Base-by-base conservation (phyloP, 92 coral and sea anemone species). In the Plumapathes pennacea region DNA sequence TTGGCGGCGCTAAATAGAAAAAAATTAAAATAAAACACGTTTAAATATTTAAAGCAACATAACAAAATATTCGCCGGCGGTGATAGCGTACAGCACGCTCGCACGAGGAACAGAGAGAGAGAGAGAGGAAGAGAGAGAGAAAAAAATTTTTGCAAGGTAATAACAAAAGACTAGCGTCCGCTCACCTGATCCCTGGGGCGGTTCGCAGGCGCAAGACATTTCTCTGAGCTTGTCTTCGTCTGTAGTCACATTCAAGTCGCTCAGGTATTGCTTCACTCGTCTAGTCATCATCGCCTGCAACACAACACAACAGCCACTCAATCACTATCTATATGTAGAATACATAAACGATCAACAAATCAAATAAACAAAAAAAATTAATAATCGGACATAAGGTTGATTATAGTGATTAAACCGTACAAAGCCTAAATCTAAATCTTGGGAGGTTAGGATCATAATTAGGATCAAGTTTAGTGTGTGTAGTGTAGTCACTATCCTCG, bases 111-210 rank as follows among this genome's bases (percentile, higher is more conserved):
- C 2, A 33, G 11, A 28, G 59, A 10, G 5, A 5, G 15, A 10
- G 10, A 5, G 19, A 1, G 5, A 24, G 12, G 10, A 34, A 31
- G 2, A n/a, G 31, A 12, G 5, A 17, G 54, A 25, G n/a, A n/a
- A n/a, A n/a, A n/a, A n/a, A n/a, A n/a, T n/a, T n/a, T n/a, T n/a
- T n/a, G n/a, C n/a, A n/a, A n/a, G n/a, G n/a, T n/a, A n/a, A n/a
- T n/a, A n/a, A n/a, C n/a, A n/a, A n/a, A n/a, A n/a, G n/a, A 8
- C 11, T 29, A 10, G 22, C 11, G 24, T 33, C 42, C 26, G 19
- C 84, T 22, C 67, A 94, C 98, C 98, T 55, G 98, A 92, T 26
- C 98, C 96, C 40, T 79, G 89, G 20, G 84, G 73, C 11, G 92
- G 83, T 47, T 92, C 98, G 63, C 98, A 88, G 38, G 50, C 82